Base-by-base conservation (phyloP, 2,113 vertebrate genomes). In the Ovibos moschatus region DNA sequence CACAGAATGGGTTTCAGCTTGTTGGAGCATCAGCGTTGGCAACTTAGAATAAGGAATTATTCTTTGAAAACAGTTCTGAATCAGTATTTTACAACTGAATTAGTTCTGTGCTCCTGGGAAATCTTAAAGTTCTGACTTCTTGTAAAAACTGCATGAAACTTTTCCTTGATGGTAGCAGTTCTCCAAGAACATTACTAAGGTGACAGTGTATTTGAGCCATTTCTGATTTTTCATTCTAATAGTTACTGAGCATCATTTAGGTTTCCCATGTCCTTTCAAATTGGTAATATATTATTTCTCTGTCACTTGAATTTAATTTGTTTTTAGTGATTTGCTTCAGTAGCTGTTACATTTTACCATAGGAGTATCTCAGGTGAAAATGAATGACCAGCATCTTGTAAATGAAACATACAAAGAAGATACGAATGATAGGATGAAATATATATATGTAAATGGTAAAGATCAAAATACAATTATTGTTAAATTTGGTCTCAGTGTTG, bases 231-330 rank as follows among this genome's bases (percentile, higher is more conserved):
- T 95, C 45, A 88, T 96, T 92, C 86, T 94, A 86, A 57, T 94
- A 91, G 13, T 55, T 95, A 50, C 67, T 95, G 36, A 83, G 30
- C 43, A 84, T 92, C 74, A 87, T 95, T 97, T 98, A 87, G 33
- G 79, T 71, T 95, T 50, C 14, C 28, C 13, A 40, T 82, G n/a
- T 76, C 36, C 76, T 95, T 96, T 96, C 79, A 83, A 50, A 91
- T 13, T 84, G 62, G 36, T 84, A 27, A 76, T 78, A 25, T 81
- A 25, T 43, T 94, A 89, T 78, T 94, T 96, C 25, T 87, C 45
- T 95, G 36, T 89, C 78, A 50, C n/a, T 93, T 94, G 51, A 82
- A 89, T 93, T 95, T 88, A 87, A 97, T 93, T 95, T 90, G 27
- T 74, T 93, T 90, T 76, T 47, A 89, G 93, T 36, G 88, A 67